These are phyloP conservation scores for Lepidothrix coronata DNA, from an alignment of 2,113 vertebrate genomes.

Conservation along the genomic window DNA sequence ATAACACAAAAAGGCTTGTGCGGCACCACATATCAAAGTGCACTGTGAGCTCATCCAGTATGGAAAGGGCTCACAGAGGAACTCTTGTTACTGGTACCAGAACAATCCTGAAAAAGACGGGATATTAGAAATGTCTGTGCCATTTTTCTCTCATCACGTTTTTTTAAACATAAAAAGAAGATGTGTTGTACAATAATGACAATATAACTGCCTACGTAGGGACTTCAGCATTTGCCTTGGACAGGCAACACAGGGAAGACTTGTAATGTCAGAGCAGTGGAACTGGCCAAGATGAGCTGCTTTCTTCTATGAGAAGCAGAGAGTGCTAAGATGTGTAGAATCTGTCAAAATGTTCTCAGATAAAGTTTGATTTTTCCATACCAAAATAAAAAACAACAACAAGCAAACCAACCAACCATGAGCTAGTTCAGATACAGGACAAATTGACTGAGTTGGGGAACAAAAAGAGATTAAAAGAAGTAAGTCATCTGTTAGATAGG, in stretches of 20 bases:
- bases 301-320: constrained; percentile 7
- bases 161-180: constrained; percentile 20
- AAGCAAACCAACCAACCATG: background rate
- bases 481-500: background rate
- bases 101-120: background rate
- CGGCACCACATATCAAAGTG: constrained; percentile 23
- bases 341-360: constrained; percentile 1
- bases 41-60: constrained; percentile 18
- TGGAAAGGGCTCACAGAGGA: constrained; percentile 5
- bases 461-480: background rate
- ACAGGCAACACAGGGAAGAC: constrained; percentile 4
- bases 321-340: background rate
- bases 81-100: constrained; percentile 8
- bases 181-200: background rate
- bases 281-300: constrained; percentile 8
- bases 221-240: background rate
- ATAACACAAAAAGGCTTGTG: constrained; percentile 42
- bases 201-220: background rate
- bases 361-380: constrained; percentile 1
- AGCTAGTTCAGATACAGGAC: background rate
- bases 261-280: background rate
- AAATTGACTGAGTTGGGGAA: background rate
- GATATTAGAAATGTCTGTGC: background rate
- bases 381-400: background rate
- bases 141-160: background rate